These are phyloP conservation scores for Hiodon tergisus DNA, from an alignment of 2,113 vertebrate species.

Conservation along the genomic window DNA sequence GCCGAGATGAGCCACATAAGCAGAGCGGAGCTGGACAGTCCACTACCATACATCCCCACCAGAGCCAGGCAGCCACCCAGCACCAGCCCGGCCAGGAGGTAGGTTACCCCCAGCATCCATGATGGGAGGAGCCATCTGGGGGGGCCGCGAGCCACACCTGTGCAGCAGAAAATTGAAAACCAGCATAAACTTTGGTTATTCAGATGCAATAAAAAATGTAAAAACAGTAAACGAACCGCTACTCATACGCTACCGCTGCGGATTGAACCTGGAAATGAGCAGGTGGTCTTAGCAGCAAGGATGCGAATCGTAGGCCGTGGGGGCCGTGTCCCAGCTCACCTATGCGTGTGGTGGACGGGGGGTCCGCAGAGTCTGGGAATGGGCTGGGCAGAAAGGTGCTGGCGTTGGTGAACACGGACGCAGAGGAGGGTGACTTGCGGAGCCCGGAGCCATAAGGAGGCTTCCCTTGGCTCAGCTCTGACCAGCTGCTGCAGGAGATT, in stretches of 20 bases:
- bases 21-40: constrained; percentile 52
- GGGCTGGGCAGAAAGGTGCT: constrained; percentile 61
- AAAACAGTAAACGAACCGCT: background rate
- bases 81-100: constrained; percentile 48
- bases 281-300: too few relatives aligned
- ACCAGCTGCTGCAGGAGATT: constrained; percentile 55
- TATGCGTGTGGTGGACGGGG: constrained; percentile 60
- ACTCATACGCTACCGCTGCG: too few relatives aligned
- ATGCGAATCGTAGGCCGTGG: too few relatives aligned
- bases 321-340: constrained; percentile 43
- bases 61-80: constrained; percentile 52
- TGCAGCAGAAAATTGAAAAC: background rate
- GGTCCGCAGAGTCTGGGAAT: constrained; percentile 47
- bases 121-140: constrained; percentile 52
- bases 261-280: too few relatives aligned
- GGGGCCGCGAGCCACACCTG: constrained; percentile 56
- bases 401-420: constrained; percentile 52
- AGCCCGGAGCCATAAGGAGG: constrained; percentile 27
- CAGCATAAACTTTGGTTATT: too few relatives aligned
- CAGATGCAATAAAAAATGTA: background rate
- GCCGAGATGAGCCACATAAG: constrained; percentile 65
- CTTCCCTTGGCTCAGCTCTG: constrained; percentile 43
- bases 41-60: constrained; percentile 60
- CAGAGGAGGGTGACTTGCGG: constrained; percentile 45
- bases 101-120: constrained; percentile 52